Evolutionary conservation across 2,888 invertebrate species (phyloP), one percentile per base, ranked within the genome.

Genomic region (Allygus modestus): DNA sequence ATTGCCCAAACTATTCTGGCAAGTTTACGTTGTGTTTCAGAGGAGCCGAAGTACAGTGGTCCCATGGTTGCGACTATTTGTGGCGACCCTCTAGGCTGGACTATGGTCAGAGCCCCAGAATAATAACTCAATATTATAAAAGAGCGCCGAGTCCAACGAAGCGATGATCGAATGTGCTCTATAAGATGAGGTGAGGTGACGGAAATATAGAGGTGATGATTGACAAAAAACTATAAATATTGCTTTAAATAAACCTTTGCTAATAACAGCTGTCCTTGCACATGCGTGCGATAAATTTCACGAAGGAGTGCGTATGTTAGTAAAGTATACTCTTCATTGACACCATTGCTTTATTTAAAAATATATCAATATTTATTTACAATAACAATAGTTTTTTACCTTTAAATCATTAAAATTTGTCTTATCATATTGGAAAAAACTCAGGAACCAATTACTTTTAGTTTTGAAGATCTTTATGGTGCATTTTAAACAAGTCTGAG

Each of bases 141-240:
- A n/a, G 58, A 58, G 28, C 37, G 0, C 17, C 43, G 1, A 77
- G 51, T 51, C 77, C 54, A 51, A 77, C 77, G 9, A 43, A 26
- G 51, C 77, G 46, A 46, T 46, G 46, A 46, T 46, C 69, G 69
- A 69, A 69, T 7, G 9, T 28, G 73, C 73, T 73, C 73, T 31
- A 69, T 23, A 61, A 71, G 9, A 77, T 28, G 77, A 77, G 77
- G 77, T 77, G 51, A 46, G 77, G 77, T 77, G 77, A 77, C 28
- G n/a, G 41, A 23, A 51, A 28, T 43, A 31, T 2, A 28, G n/a
- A 20, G 31, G 28, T 51, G 77, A 51, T 77, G 77, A 77, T 77
- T 77, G 77, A 77, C 77, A 77, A 43, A 37, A 61, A 2, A 61
- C 1, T 1, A 31, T 11, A 2, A 23, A 23, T 69, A 31, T 69